Conservation (phyloP, 2,113 vertebrate genomes). For the Sebastes fasciatus region DNA sequence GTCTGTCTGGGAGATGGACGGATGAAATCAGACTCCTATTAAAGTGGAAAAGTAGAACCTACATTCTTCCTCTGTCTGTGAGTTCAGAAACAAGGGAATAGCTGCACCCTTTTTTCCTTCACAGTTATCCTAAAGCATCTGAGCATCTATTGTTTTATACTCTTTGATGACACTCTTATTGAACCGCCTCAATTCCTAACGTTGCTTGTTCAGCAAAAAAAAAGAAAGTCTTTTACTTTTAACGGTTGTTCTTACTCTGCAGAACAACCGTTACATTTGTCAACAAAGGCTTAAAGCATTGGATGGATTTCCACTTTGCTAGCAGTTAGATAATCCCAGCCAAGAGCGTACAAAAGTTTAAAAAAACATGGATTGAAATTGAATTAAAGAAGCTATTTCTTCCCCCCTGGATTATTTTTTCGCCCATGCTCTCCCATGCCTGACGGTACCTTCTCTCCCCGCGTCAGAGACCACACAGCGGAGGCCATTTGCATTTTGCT, state of each 20-base stretch:
- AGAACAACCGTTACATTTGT: constrained; percentile 30
- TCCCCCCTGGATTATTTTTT: constrained; percentile 46
- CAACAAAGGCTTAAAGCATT: constrained; percentile 15
- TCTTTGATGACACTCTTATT: constrained; percentile 27
- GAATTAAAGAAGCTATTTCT: constrained; percentile 56
- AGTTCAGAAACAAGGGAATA: constrained; percentile 24
- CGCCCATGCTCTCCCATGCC: constrained; percentile 21
- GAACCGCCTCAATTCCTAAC: constrained; percentile 8
- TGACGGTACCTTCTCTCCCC: constrained; percentile 40
- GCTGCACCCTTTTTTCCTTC: constrained; percentile 4
- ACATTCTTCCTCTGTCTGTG: constrained; percentile 33
- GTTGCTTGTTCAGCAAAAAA: constrained; percentile 22
- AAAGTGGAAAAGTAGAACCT: constrained; percentile 47
- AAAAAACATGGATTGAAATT: constrained; percentile 56
- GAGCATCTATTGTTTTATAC: constrained; percentile 25
- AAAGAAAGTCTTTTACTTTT: constrained; percentile 17
- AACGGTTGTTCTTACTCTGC: constrained; percentile 23
- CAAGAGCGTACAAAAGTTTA: constrained; percentile 34
- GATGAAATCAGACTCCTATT: constrained; percentile 63
- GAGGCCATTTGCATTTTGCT: constrained; percentile 73
- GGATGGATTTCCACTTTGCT: constrained; percentile 47
- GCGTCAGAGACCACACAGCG: constrained; percentile 30
- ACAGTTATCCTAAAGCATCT: constrained; percentile 32
- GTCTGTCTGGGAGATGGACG: constrained; percentile 67
- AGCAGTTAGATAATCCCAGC: constrained; percentile 43